These are phyloP conservation scores for Drosophila demipolita DNA, from an alignment of 2,888 invertebrate species.

Conservation along the genomic window DNA sequence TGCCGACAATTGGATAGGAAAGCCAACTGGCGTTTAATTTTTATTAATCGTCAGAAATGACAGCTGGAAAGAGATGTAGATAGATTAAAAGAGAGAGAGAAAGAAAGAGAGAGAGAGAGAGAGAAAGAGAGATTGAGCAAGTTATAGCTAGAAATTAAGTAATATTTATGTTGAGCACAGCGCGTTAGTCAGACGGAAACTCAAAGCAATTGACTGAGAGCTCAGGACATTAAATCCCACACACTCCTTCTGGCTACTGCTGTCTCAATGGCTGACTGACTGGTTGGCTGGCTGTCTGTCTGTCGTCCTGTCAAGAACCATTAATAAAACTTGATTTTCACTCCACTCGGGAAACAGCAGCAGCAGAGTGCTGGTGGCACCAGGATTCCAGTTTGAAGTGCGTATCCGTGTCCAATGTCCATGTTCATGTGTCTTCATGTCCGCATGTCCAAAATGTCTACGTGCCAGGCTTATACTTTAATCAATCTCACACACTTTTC, in stretches of 20 bases:
- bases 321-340: constrained; percentile 74
- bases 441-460: not conserved
- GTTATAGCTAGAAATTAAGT: constrained; percentile 57
- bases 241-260: constrained; percentile 10
- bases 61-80: not conserved
- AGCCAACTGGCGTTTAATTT: constrained; percentile 71
- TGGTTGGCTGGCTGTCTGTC: not conserved
- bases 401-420: constrained; percentile 40
- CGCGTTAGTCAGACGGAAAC: constrained; percentile 29
- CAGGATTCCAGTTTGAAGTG: constrained; percentile 37
- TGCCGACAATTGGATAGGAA: constrained; percentile 63
- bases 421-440: not conserved
- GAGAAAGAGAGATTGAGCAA: not conserved
- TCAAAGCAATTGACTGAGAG: constrained; percentile 42
- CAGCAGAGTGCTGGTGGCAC: constrained; percentile 38
- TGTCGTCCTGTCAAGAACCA: constrained; percentile 38
- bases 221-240: constrained; percentile 23
- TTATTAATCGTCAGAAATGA: constrained; percentile 68
- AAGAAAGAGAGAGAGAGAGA: not conserved
- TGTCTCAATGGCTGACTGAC: constrained; percentile 6
- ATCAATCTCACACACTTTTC: constrained; percentile 54
- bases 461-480: constrained; percentile 19
- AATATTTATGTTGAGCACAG: constrained; percentile 68
- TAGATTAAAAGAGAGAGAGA: not conserved
- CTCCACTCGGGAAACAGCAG: constrained; percentile 50